Evolutionary conservation across 2,113 vertebrate genomes (phyloP), one percentile per base, ranked within the genome.

Genomic region (Oceanites oceanicus): DNA sequence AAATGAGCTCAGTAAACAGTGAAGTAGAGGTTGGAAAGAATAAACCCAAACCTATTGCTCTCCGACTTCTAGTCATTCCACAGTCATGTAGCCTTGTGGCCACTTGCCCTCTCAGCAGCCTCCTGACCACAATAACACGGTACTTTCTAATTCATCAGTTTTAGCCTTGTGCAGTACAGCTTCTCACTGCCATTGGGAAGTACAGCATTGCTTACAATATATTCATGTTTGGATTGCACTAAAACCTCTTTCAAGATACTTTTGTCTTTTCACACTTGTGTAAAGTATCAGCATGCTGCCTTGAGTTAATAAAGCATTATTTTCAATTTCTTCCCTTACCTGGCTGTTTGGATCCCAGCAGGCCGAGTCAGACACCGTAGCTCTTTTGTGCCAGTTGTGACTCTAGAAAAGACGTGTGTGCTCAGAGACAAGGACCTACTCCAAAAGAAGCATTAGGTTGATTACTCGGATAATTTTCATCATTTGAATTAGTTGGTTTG

Each of bases 111-210:
- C 63, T 67, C 38, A 50, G 32, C 40, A 85, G 49, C 29, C 38
- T 93, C 38, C 26, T 74, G 36, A 45, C 65, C 45, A 62, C 59
- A 92, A 4, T 27, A 56, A 29, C 16, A 38, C 0, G 0, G 8
- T 50, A 49, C 55, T 71, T 87, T 63, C n/a, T 16, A 67, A 53
- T 62, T 50, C 23, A 55, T 16, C 49, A 1, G 0, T 55, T 79
- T 58, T 11, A 53, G 20, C 61, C 2, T 1, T 7, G 4, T 20
- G 68, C 0, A 1, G 36, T 70, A 34, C 42, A 86, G 67, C 15
- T 89, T 68, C 58, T 79, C 50, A 19, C 38, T 27, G 32, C 53
- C 14, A 2, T 8, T 0, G 0, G 36, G 7, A 77, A 50, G n/a
- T 25, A 15, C 29, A 70, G 25, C 13, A 12, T 9, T 58, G 15